Evolutionary conservation across 2,113 vertebrate genomes (phyloP).

Genomic region (Chamaetylas fuelleborni): DNA sequence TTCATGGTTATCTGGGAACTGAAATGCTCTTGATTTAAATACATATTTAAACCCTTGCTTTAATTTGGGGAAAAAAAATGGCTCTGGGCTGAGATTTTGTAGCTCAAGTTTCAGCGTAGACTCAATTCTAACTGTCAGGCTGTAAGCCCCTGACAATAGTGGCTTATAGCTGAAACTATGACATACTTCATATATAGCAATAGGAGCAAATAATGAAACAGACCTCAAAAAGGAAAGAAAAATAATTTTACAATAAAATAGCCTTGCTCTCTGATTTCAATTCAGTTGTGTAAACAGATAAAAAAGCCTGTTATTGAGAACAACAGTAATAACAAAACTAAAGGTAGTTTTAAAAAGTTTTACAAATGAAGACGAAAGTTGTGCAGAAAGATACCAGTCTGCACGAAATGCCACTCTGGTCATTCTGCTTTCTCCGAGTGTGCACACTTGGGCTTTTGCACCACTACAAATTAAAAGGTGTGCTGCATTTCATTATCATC

Average conservation of each 20-base stretch:
- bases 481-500: neutral
- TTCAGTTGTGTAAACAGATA: neutral
- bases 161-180: neutral
- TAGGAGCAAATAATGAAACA: neutral
- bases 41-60: slow-evolving; percentile 24
- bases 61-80: neutral
- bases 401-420: neutral
- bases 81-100: slow-evolving; percentile 30
- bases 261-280: neutral
- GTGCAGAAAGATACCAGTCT: neutral
- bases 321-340: neutral
- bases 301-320: neutral
- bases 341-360: neutral
- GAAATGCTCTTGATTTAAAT: neutral
- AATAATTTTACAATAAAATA: neutral
- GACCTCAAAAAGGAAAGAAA: neutral
- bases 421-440: fast-evolving
- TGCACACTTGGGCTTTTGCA: neutral
- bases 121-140: slow-evolving; percentile 11
- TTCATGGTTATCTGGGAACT: neutral
- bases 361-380: neutral
- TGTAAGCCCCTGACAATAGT: slow-evolving; percentile 16
- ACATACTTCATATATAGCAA: neutral
- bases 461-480: neutral
- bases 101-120: slow-evolving; percentile 15